Conservation (phyloP, 1,140 invertebrate genomes). For the Lepidurus apus region DNA sequence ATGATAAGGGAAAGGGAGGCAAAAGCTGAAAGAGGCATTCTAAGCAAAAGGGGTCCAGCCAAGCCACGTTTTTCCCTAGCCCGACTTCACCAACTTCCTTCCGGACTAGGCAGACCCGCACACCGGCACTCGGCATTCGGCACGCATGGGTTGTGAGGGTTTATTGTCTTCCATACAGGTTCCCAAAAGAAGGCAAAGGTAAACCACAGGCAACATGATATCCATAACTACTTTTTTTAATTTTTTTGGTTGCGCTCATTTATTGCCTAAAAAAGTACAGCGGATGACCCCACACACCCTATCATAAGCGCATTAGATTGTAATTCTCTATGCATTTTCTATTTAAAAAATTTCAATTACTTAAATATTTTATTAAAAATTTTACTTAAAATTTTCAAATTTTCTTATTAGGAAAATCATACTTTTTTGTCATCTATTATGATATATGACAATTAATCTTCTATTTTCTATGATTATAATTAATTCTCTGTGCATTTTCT, state of each 20-base stretch:
- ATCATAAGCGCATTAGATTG: no score
- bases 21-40: conserved; percentile 5
- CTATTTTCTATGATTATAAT: no score
- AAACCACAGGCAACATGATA: not conserved
- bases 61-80: not conserved
- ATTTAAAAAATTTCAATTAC: no score
- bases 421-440: no score
- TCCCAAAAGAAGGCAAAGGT: conserved; percentile 14
- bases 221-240: not conserved
- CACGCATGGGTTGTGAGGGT: conserved; percentile 20
- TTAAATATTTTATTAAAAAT: no score
- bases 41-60: conserved; percentile 12
- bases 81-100: conserved; percentile 14
- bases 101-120: not conserved
- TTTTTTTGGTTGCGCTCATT: not conserved
- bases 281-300: no score
- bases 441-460: no score
- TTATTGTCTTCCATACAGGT: conserved; percentile 8
- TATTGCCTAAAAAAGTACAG: not conserved
- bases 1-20: not conserved
- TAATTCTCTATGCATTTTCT: no score
- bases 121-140: not conserved
- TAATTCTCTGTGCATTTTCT: no score
- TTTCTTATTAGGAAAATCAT: no score
- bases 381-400: no score